These are phyloP conservation scores for Calcarius lapponicus DNA, from an alignment of 2,797 vertebrate species.

Conservation along the genomic window DNA sequence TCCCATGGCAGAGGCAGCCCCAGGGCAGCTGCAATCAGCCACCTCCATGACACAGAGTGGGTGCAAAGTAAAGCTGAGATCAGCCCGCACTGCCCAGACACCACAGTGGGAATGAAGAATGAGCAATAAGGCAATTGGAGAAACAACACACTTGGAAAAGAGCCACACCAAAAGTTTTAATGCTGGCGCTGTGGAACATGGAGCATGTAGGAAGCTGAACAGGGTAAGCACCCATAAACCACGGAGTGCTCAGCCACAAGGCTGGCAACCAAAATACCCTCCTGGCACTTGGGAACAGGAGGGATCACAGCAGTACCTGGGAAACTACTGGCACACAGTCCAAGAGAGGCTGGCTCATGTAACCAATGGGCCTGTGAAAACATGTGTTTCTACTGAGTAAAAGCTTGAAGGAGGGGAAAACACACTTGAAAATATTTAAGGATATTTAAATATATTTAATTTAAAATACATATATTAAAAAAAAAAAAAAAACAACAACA, in stretches of 20 bases:
- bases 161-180: neutral
- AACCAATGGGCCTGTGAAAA: neutral
- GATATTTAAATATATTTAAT: conserved; percentile 56
- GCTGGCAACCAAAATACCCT: neutral
- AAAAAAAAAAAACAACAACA: neutral
- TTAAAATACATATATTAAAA: conserved; percentile 5
- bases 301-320: neutral
- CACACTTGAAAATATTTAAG: conserved; percentile 14
- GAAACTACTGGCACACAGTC: neutral
- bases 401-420: neutral
- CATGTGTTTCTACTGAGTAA: neutral
- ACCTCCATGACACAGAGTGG: neutral
- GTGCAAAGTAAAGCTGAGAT: neutral
- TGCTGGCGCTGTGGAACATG: neutral
- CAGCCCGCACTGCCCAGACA: fast-evolving
- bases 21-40: neutral
- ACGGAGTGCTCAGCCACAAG: neutral
- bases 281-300: neutral
- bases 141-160: neutral
- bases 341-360: neutral
- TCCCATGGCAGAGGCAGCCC: neutral
- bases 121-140: neutral
- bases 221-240: neutral
- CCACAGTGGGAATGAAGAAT: fast-evolving
- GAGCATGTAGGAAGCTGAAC: neutral